These are phyloP conservation scores for Dicyrtomina minuta DNA, from an alignment of 2,888 invertebrate species.

Conservation along the genomic window DNA sequence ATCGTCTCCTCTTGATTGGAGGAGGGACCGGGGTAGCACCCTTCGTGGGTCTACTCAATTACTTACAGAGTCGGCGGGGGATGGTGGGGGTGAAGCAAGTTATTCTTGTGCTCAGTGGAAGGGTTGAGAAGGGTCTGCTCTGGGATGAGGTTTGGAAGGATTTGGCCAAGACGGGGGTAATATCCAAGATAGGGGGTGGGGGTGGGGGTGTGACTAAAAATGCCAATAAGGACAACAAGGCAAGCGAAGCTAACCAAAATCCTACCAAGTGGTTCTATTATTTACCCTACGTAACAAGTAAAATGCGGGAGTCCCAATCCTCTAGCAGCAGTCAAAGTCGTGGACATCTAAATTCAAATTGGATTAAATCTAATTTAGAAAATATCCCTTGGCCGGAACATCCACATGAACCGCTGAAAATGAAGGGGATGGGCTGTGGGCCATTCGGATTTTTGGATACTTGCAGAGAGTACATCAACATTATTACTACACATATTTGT, in stretches of 20 bases:
- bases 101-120: not conserved
- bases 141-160: conserved; percentile 1
- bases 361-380: not conserved
- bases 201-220: too few species aligned
- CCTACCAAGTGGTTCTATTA: conserved; percentile 20
- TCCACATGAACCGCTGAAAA: not conserved
- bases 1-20: not conserved
- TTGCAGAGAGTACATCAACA: too few species aligned
- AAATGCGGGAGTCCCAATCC: too few species aligned
- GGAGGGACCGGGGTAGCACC: conserved; percentile 8
- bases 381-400: not conserved
- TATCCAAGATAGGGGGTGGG: too few species aligned
- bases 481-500: too few species aligned
- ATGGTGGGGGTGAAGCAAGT: conserved; percentile 8
- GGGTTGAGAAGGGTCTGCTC: not conserved
- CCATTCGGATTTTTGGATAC: conserved; percentile 5
- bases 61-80: not conserved
- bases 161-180: not conserved
- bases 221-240: too few species aligned
- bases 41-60: not conserved
- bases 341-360: not conserved
- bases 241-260: too few species aligned
- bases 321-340: not conserved
- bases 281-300: not conserved
- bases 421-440: conserved; percentile 1